Conservation (phyloP, 2,888 invertebrate species). For the Aspidiotus destructor region DNA sequence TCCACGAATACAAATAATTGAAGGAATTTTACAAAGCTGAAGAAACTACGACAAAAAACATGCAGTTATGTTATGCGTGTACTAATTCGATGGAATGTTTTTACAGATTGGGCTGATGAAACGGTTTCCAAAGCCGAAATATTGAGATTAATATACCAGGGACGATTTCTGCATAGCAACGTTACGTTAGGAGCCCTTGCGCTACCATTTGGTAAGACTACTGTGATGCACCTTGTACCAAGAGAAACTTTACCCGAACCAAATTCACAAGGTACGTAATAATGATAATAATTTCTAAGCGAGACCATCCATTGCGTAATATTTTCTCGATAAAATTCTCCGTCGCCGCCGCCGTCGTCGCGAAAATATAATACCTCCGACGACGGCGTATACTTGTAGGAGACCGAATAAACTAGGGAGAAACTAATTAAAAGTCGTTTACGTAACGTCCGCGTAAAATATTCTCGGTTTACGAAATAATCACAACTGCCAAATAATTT, state of each 20-base stretch:
- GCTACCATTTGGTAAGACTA: constrained; percentile 92
- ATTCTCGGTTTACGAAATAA: no score
- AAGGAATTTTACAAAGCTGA: no score
- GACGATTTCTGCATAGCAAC: constrained; percentile 97
- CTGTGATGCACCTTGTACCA: constrained; percentile 99
- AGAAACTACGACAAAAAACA: no score
- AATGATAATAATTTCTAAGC: constrained; percentile 33
- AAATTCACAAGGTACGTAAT: constrained; percentile 75
- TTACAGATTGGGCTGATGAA: constrained; percentile 87
- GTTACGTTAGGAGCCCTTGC: constrained; percentile 96
- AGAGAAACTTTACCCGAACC: constrained; percentile 98
- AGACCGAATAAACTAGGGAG: neutral
- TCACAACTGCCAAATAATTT: no score
- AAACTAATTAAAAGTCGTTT: no score
- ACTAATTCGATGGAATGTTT: no score
- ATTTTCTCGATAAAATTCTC: neutral
- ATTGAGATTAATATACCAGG: constrained; percentile 97
- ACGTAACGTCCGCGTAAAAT: no score
- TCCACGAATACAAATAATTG: no score
- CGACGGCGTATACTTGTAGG: neutral
- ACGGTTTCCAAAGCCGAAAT: constrained; percentile 94
- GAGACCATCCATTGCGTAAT: neutral
- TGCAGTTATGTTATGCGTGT: no score
- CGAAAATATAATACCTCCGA: neutral
- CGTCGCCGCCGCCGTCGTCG: neutral